Evolutionary conservation across 64 coral and sea anemone species (phyloP).

Genomic region (Anthopleura sola): DNA sequence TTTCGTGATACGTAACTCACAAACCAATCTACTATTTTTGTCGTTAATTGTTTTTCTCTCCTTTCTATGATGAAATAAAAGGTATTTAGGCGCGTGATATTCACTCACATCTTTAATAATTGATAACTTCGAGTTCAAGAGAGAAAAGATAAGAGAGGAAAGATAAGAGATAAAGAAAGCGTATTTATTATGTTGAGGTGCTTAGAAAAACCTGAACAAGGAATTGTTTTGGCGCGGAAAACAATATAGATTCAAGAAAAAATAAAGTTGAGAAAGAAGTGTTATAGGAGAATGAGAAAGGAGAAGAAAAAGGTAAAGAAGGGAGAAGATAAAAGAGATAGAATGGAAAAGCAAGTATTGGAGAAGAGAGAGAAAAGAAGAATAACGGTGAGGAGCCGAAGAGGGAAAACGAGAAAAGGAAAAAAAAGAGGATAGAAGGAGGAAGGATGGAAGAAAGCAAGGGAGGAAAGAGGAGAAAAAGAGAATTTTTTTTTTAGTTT

Average conservation of each 20-base stretch:
- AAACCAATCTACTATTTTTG: not conserved
- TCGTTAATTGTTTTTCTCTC: not conserved
- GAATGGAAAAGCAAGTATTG: not conserved
- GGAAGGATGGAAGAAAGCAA: too few species aligned
- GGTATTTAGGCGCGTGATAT: not conserved
- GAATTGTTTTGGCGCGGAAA: too few species aligned
- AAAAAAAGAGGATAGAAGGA: not conserved
- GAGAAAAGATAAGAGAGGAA: not conserved
- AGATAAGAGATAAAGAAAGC: not conserved
- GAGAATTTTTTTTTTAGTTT: not conserved
- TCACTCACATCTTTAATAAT: not conserved
- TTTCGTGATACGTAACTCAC: not conserved
- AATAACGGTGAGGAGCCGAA: not conserved
- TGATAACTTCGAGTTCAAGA: not conserved
- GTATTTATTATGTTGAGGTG: not conserved
- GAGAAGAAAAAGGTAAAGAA: not conserved
- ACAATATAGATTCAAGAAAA: too few species aligned
- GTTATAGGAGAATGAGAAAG: too few species aligned
- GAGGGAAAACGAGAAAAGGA: not conserved
- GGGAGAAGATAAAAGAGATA: not conserved
- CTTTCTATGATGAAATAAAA: not conserved
- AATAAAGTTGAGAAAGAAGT: too few species aligned
- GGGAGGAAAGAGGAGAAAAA: too few species aligned
- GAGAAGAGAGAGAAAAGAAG: not conserved
- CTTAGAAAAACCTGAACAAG: too few species aligned